Percentiles rank a stretch among this genome's conserved stretches.
Conservation (phyloP, 2,113 vertebrate genomes). For the Chitala chitala region DNA sequence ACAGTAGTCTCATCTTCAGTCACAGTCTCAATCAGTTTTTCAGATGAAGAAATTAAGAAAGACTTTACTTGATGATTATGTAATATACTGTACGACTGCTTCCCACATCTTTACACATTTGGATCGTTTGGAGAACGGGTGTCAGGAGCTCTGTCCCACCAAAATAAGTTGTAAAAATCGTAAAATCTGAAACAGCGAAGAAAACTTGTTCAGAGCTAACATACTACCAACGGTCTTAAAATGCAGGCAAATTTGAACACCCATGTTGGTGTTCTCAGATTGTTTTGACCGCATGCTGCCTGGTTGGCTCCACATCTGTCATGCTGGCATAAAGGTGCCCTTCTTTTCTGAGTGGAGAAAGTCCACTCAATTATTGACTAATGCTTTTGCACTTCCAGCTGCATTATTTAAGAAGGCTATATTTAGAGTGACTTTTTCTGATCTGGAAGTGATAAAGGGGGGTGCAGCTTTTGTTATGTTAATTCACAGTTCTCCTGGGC, state of each 20-base stretch:
- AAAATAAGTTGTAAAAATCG: no score
- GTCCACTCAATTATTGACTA: conserved; percentile 74
- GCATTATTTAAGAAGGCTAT: conserved; percentile 72
- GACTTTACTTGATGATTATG: no score
- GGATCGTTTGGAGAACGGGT: no score
- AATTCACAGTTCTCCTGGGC: conserved; percentile 52
- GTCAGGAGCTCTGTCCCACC: no score
- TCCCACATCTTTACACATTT: no score
- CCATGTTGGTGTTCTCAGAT: not conserved
- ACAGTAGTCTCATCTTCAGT: no score
- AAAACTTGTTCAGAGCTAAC: no score
- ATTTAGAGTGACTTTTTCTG: conserved; percentile 61
- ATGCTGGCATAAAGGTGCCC: conserved; percentile 51
- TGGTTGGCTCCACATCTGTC: conserved; percentile 41
- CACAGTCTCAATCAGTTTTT: no score
- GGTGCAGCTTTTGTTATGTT: conserved; percentile 56
- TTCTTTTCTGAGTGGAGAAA: conserved; percentile 62
- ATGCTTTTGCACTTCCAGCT: conserved; percentile 61
- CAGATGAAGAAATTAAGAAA: no score
- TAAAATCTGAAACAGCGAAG: no score
- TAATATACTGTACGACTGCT: no score
- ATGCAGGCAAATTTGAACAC: not conserved
- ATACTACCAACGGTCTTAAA: no score
- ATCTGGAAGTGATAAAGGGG: conserved; percentile 50
- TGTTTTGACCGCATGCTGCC: conserved; percentile 37